These are phyloP conservation scores for Theocolax elegans DNA, from an alignment of 1,140 invertebrate species.

Conservation along the genomic window DNA sequence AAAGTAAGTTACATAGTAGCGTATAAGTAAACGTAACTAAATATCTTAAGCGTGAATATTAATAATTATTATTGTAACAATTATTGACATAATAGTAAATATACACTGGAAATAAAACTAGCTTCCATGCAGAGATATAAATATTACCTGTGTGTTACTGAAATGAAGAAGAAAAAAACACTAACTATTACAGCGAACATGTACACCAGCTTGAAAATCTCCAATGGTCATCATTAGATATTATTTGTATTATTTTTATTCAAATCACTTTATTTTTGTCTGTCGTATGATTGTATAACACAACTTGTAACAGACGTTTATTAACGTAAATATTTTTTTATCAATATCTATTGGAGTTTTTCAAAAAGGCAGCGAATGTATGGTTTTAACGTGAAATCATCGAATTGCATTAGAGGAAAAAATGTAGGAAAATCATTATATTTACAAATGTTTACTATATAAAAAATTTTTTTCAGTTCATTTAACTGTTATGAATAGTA, in stretches of 20 bases:
- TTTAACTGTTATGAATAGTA: conserved; percentile 8
- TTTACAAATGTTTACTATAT: no score
- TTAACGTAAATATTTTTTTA: not conserved
- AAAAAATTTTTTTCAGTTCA: conserved; percentile 13
- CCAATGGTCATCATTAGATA: conserved; percentile 5
- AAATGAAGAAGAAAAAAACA: not conserved
- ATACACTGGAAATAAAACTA: conserved; percentile 22
- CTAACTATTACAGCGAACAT: not conserved
- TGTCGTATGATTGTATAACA: not conserved
- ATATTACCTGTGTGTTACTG: conserved; percentile 19
- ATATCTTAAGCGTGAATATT: conserved; percentile 30
- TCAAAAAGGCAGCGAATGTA: conserved; percentile 7
- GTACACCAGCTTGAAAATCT: conserved; percentile 19
- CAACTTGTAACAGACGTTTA: not conserved
- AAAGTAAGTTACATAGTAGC: conserved; percentile 16
- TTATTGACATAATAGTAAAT: conserved; percentile 26
- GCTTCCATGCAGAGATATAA: conserved; percentile 19
- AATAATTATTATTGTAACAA: conserved; percentile 17
- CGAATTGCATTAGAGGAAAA: conserved; percentile 9
- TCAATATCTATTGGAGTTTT: conserved; percentile 19
- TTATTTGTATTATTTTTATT: not conserved
- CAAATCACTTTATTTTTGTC: not conserved
- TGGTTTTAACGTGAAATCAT: conserved; percentile 8
- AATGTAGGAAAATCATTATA: not conserved
- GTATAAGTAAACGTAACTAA: conserved; percentile 28